Evolutionary conservation across 2,113 vertebrate genomes (phyloP), one percentile per base, ranked within the genome.

Genomic region (Panthera uncia): DNA sequence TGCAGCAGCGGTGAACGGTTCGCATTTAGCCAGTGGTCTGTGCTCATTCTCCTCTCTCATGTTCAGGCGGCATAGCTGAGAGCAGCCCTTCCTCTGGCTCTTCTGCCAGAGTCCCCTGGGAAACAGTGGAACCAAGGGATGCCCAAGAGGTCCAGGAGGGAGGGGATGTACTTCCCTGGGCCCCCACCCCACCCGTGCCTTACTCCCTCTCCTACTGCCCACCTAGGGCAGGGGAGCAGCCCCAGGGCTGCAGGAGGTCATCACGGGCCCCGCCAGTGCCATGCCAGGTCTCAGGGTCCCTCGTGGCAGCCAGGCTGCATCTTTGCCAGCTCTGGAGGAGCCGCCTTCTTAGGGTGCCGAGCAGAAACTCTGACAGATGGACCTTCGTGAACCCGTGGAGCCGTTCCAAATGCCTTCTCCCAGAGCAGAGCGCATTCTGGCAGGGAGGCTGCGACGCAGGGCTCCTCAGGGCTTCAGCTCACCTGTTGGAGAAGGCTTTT

Each of bases 281-380:
- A 18, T 79, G 69, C 79, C 80, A 71, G 23, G 71, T 36, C 79
- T 29, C 76, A 4, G 7, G 82, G 83, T 50, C 57, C 81, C 50
- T 48, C 7, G 16, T 92, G 97, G 90, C 90, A 97, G 91, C 69
- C 83, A 4, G 0, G 52, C 90, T 55, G 50, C 55, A 7, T 74
- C 81, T 78, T 33, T 90, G 87, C 80, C 90, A 85, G 74, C 65
- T 69, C 55, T 48, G 73, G 68, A 89, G 89, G 89, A 93, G 38
- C 91, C 0, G 25, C 69, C 73, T 84, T 82, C 68, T 93, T 31
- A 1, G 79, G 83, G 87, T 38, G 61, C 76, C 0, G 33, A 50
- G 65, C 87, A 83, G 95, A 61, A 89, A 89, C 89, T 65, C 94
- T 92, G 95, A 94, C 96, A 97, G 97, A 97, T 97, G 98, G 94